Evolutionary conservation across 1,140 invertebrate species (phyloP).

Genomic region (Zaprionus gabonicus): DNA sequence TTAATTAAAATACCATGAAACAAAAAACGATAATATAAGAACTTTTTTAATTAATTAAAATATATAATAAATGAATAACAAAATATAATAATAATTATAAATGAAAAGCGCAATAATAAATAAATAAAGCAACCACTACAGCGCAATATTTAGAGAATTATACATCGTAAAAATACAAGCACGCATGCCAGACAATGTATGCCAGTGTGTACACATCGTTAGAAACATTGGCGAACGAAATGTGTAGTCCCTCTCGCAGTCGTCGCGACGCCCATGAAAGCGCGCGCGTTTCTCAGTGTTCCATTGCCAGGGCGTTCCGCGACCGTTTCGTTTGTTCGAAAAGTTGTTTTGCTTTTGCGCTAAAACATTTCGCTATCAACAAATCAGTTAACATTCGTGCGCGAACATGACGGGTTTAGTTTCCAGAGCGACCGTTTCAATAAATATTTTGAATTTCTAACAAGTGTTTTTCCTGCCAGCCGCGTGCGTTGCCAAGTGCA

Average conservation of each 20-base stretch:
- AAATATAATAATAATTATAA: no score
- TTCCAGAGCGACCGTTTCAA: conserved; percentile 63
- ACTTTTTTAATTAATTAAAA: no score
- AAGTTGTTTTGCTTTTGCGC: conserved; percentile 47
- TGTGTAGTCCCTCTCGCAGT: neutral
- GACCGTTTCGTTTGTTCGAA: conserved; percentile 36
- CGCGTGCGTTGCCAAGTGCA: conserved; percentile 51
- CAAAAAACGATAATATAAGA: no score
- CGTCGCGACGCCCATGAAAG: conserved; percentile 13
- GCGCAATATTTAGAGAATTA: no score
- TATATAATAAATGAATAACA: no score
- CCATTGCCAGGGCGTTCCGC: conserved; percentile 45
- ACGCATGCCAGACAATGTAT: no score
- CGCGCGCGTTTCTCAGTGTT: conserved; percentile 40
- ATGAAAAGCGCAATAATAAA: no score
- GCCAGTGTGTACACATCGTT: no score
- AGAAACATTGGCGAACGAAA: neutral
- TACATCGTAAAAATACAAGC: no score
- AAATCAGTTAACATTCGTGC: conserved; percentile 70
- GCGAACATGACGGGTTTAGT: conserved; percentile 65
- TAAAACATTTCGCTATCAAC: conserved; percentile 60
- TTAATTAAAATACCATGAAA: no score
- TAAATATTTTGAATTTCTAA: conserved; percentile 66
- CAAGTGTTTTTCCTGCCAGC: conserved; percentile 38
- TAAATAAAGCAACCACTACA: no score